A percentile compares a stretch with the other conserved stretches of the same genome.
Conservation (phyloP, 1,140 invertebrate genomes). For the Drosophila trapezifrons region DNA sequence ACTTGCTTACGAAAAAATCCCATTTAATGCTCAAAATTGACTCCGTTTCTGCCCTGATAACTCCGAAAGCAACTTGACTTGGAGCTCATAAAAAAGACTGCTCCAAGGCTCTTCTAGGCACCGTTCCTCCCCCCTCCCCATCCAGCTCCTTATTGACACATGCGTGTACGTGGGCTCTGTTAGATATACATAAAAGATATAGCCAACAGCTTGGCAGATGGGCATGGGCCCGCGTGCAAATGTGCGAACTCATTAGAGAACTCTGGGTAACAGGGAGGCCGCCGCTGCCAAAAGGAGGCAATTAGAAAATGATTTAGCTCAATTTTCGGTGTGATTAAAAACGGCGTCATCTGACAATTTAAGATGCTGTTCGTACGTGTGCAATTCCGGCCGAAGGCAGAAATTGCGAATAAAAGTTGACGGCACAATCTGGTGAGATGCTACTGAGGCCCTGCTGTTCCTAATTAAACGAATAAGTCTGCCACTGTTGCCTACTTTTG, state of each 20-base stretch:
- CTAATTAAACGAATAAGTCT: conserved; percentile 41
- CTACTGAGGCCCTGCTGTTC: conserved; percentile 1
- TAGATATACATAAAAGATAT: conserved; percentile 46
- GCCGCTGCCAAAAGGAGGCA: conserved; percentile 44
- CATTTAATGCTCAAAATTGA: conserved; percentile 9
- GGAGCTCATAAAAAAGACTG: conserved; percentile 17
- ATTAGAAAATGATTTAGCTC: conserved; percentile 76
- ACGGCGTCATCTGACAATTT: conserved; percentile 36
- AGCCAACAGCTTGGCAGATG: conserved; percentile 32
- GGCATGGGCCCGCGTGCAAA: conserved; percentile 47
- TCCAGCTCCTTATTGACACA: conserved; percentile 49
- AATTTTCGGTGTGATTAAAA: conserved; percentile 75
- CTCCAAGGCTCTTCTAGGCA: conserved; percentile 1
- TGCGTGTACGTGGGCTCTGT: conserved; percentile 32
- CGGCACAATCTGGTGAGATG: conserved; percentile 1
- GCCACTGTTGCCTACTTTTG: conserved; percentile 31
- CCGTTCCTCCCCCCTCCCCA: neutral
- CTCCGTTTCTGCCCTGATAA: conserved; percentile 20
- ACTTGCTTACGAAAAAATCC: neutral
- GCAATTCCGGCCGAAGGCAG: conserved; percentile 7
- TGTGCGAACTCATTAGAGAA: conserved; percentile 69
- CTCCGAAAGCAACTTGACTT: conserved; percentile 20
- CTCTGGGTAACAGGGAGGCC: conserved; percentile 2
- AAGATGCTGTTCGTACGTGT: conserved; percentile 45
- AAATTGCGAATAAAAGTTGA: conserved; percentile 30